Evolutionary conservation across 2,888 invertebrate genomes (phyloP).

Genomic region (Lysandra coridon): DNA sequence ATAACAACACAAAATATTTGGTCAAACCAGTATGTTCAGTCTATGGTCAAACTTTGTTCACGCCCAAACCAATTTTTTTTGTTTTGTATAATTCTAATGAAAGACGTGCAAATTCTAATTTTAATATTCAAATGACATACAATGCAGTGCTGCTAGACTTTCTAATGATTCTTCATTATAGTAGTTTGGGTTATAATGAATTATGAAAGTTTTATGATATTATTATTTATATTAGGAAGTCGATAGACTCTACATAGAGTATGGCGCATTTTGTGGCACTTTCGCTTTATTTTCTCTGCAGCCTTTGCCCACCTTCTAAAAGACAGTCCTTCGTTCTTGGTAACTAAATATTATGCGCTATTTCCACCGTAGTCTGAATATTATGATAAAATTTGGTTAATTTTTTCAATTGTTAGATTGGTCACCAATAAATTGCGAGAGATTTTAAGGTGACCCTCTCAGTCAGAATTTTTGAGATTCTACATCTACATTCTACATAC

Average conservation of each 20-base stretch:
- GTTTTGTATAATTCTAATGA: no score
- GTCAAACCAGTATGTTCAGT: no score
- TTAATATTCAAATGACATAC: background rate
- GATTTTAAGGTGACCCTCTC: background rate
- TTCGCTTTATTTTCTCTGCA: background rate
- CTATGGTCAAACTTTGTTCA: background rate
- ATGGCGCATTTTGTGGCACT: background rate
- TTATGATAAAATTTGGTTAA: background rate
- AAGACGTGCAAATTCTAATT: background rate
- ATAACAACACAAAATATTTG: no score
- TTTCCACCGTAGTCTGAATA: background rate
- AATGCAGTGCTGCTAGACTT: conserved; percentile 1
- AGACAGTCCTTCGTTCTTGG: no score
- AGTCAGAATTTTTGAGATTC: background rate
- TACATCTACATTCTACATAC: background rate
- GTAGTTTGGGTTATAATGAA: background rate
- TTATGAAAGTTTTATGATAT: background rate
- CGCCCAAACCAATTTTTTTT: background rate
- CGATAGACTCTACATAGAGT: background rate
- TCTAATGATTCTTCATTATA: conserved; percentile 16
- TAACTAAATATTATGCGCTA: background rate
- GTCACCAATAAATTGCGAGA: no score
- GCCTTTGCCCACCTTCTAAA: no score
- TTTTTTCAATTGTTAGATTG: no score
- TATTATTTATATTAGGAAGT: background rate